A percentile compares a stretch with the other conserved stretches of the same genome.
phyloP scores from a whole-genome alignment of 2,113 vertebrate species.

The Bos javanicus region DNA sequence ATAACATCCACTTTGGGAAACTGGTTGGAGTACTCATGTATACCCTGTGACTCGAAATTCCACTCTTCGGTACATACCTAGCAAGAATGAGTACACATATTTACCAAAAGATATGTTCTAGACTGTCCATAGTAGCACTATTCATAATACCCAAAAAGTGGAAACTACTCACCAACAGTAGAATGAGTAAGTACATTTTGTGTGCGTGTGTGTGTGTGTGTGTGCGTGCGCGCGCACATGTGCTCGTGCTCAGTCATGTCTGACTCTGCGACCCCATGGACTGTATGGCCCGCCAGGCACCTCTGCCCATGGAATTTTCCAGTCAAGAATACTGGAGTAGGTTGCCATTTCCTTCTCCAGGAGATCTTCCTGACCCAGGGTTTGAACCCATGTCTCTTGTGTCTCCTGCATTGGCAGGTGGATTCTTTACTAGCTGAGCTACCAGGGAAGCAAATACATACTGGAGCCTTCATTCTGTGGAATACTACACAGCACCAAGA shows the following conservation, averaged over 20 bases:
- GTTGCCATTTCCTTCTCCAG: background rate
- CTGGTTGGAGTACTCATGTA: background rate
- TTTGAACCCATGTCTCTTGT: background rate
- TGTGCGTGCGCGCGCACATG: accelerated
- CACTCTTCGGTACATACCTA: background rate
- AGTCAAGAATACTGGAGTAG: background rate
- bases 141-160: background rate
- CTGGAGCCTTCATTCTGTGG: background rate
- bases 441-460: background rate
- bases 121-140: background rate
- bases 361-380: background rate
- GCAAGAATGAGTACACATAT: background rate
- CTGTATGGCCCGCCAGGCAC: background rate
- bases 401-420: background rate
- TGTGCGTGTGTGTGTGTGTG: background rate
- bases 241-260: background rate
- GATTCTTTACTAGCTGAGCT: background rate
- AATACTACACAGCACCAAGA: background rate
- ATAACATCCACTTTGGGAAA: background rate
- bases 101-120: background rate
- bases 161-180: background rate
- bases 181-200: background rate
- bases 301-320: background rate
- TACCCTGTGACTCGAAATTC: background rate
- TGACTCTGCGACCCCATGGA: background rate